These are phyloP conservation scores for Oreotragus oreotragus DNA, from an alignment of 2,113 vertebrate genomes.

Conservation along the genomic window DNA sequence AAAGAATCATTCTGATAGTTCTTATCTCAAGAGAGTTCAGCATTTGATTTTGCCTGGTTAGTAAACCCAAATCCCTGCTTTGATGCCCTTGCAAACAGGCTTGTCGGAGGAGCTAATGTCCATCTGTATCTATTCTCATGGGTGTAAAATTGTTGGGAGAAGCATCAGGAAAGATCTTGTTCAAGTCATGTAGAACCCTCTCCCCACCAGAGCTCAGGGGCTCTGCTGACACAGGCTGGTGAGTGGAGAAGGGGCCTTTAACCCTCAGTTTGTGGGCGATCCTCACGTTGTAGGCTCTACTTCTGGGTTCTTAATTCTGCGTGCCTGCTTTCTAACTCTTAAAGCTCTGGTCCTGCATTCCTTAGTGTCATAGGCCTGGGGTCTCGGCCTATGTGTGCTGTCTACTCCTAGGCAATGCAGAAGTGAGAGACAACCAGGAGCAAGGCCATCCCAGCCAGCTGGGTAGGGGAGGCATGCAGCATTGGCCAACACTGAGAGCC, in stretches of 20 bases:
- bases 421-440: not conserved
- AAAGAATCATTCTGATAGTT: not conserved
- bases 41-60: not conserved
- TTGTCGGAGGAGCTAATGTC: not conserved
- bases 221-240: too few relatives aligned
- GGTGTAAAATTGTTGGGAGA: not conserved
- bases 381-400: fast-evolving
- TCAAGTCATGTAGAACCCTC: not conserved
- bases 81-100: not conserved
- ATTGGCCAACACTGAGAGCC: not conserved
- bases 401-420: not conserved
- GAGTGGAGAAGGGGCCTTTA: not conserved
- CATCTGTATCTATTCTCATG: not conserved
- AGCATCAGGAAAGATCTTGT: not conserved
- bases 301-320: not conserved
- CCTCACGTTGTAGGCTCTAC: fast-evolving
- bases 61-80: not conserved
- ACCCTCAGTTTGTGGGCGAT: too few relatives aligned
- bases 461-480: not conserved
- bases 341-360: not conserved
- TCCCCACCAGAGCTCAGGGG: not conserved
- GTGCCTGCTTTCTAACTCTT: not conserved
- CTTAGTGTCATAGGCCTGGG: not conserved
- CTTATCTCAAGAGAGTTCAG: not conserved
- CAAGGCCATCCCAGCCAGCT: not conserved